Base-by-base conservation (phyloP, 1,140 invertebrate genomes). In the Caenorhabditis brenneri region DNA sequence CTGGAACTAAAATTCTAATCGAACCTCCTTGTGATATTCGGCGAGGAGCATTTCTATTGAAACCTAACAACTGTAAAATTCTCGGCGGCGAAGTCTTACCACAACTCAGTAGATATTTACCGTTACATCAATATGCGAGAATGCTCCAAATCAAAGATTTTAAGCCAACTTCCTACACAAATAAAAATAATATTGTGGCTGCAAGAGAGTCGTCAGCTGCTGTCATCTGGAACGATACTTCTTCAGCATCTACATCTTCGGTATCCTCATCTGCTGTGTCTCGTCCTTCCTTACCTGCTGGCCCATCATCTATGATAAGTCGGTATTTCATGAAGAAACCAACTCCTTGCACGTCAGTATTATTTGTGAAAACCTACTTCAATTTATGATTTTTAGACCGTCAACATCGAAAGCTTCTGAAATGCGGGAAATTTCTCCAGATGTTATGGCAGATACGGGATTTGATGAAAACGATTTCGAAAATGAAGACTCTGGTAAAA, bases 281-380 rank as follows among this genome's bases (percentile, higher is more conserved):
- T 1, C 58, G 2, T 10, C 16, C 24, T 24, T 24, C 22, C n/a
- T n/a, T 29, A 31, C 60, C 19, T 9, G 2, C 31, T 24, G 53
- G n/a, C 27, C 65, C 65, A 24, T 74, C 65, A 4, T 5, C 36
- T 7, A 42, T 27, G 65, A 74, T 74, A 22, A 74, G 65, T 24
- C 33, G 36, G n/a, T 74, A 74, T 42, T 74, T 74, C n/a, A 29
- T 24, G 15, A 74, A 74, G 10, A 74, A 74, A 42, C 65, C n/a
- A 0, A 4, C 9, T 2, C 65, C 36, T 9, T 39, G 29, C 58
- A 65, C 58, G 58, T 65, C 19, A 16, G 58, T 7, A 6, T 6
- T 42, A 42, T 42, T 42, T 42, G 12, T 6, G 12, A 42, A 6
- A 42, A 42, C 39, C 12, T 12, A 5, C 39, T 12, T 42, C 39